phyloP scores from a whole-genome alignment of 2,797 vertebrate genomes.

The Crotalus adamanteus region DNA sequence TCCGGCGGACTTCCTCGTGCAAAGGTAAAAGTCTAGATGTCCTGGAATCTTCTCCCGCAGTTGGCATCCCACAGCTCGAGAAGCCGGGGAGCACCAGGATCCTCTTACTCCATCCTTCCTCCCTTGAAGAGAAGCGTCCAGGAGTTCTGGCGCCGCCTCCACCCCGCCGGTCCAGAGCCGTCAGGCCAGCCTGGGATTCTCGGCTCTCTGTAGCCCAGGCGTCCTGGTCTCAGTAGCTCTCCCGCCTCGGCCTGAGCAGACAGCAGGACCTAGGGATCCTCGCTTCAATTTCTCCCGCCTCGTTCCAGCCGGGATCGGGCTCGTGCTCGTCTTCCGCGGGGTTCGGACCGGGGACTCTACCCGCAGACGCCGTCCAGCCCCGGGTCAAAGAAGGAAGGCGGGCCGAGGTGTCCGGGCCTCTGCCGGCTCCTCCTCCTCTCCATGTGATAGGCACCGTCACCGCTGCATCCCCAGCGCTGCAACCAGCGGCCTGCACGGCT shows the following conservation, averaged over 20 bases:
- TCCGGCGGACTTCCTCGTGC: neutral
- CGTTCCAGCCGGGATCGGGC: neutral
- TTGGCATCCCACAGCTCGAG: neutral
- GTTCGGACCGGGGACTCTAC: constrained; percentile 11
- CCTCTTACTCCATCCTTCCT: neutral
- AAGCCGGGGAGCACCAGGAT: neutral
- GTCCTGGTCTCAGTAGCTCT: neutral
- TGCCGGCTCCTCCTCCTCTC: constrained; percentile 2
- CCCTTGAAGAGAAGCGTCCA: too few relatives aligned
- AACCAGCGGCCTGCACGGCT: constrained; percentile 5
- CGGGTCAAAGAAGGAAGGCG: neutral
- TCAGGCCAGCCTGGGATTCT: neutral
- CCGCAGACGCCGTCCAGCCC: neutral
- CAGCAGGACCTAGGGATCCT: neutral
- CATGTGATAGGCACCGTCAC: constrained; percentile 35
- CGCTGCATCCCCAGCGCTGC: constrained; percentile 11
- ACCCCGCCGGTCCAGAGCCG: constrained; percentile 1
- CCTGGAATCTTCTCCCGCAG: neutral
- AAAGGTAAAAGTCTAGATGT: neutral
- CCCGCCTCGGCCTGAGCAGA: neutral
- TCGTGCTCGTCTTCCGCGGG: neutral
- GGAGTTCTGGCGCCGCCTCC: neutral
- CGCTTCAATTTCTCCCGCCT: neutral
- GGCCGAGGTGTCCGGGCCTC: neutral
- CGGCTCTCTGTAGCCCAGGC: neutral